Percentiles rank a stretch among this genome's conserved stretches.
These are phyloP conservation scores for Emydoidea blandingii DNA, from an alignment of 2,797 vertebrate species.

Conservation along the genomic window DNA sequence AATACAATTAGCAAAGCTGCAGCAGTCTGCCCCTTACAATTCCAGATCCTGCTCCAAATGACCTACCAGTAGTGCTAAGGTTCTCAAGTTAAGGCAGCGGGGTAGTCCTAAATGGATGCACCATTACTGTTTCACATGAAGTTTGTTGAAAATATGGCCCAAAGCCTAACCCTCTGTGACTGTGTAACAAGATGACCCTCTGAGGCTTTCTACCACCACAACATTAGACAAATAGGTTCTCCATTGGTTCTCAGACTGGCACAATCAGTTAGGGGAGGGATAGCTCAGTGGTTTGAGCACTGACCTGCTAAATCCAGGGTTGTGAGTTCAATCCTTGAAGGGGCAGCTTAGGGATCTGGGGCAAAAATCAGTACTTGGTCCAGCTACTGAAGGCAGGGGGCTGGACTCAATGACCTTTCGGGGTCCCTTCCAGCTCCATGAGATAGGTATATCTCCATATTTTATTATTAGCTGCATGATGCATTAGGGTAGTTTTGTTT, in stretches of 20 bases:
- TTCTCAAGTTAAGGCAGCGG: background rate
- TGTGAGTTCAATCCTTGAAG: too few species aligned
- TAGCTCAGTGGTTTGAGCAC: too few species aligned
- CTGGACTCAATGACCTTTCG: too few species aligned
- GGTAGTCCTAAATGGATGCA: background rate
- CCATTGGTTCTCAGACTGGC: background rate
- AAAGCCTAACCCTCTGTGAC: background rate
- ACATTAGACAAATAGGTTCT: background rate
- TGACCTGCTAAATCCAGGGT: too few species aligned
- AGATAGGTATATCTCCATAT: too few species aligned
- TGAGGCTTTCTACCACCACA: background rate
- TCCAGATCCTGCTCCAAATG: background rate
- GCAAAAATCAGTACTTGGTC: too few species aligned
- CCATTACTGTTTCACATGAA: background rate
- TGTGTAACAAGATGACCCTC: background rate
- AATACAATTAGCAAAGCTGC: background rate
- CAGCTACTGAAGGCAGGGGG: too few species aligned
- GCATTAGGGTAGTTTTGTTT: constrained; percentile 47
- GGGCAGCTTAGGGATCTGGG: too few species aligned
- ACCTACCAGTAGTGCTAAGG: background rate
- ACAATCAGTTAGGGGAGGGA: too few species aligned
- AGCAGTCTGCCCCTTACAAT: background rate
- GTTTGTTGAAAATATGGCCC: background rate
- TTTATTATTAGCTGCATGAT: background rate
- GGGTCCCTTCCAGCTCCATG: too few species aligned